Evolutionary conservation across 2,113 vertebrate genomes (phyloP), one percentile per base, ranked within the genome.

Genomic region (Ageneiosus marmoratus): DNA sequence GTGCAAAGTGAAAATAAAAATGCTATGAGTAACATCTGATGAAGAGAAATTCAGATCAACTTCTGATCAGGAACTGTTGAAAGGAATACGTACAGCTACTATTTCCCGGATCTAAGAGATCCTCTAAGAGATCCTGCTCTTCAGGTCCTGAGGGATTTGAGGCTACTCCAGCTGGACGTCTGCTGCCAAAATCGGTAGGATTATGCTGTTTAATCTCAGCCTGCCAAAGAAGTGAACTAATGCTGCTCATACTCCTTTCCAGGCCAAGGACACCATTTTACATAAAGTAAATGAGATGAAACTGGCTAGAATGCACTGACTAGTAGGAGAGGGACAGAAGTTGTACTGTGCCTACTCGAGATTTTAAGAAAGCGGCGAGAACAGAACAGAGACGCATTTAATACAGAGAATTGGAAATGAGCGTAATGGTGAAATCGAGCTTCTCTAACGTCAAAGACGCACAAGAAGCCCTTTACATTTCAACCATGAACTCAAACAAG

Each of bases 201-300:
- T 87, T 87, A 87, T 85, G 69, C 32, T 16, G 41, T 85, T 87
- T 87, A 87, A 87, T 87, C 86, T 83, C 81, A 70, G 77, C 69
- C 65, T 80, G 62, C 81, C 84, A 87, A 85, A 77, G 80, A 83
- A 65, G 81, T 56, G 77, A 87, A 83, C 77, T 85, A 87, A 87
- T 85, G 80, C 83, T 85, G 60, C 32, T n/a, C n/a, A n/a, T n/a
- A n/a, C n/a, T n/a, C n/a, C n/a, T n/a, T 82, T 80, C 69, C 75
- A 84, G 75, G 67, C 77, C 78, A 77, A 83, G 80, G 73, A 79
- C 74, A 48, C 60, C 18, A 81, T 79, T 79, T 77, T 44, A 41
- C 48, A 65, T 74, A 69, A 44, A 84, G 65, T 41, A 48, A 44
- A 58, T 56, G 46, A 56, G 50, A 78, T 67, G 56, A 76, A 76